Evolutionary conservation across 2,888 invertebrate species (phyloP).

Genomic region (Nesidiocoris tenuis): DNA sequence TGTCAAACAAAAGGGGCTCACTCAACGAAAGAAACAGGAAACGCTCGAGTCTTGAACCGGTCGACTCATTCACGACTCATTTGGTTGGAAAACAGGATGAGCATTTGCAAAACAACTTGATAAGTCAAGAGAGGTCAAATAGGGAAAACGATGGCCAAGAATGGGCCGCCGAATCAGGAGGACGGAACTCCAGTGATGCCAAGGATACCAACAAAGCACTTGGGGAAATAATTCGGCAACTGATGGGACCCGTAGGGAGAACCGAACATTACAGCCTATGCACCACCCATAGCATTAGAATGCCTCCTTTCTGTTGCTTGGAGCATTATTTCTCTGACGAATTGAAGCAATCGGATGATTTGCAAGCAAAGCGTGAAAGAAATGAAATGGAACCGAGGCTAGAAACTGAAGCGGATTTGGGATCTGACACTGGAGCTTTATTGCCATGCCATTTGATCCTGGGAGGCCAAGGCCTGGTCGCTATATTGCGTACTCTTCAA

Average conservation of each 20-base stretch:
- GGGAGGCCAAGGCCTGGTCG: background rate
- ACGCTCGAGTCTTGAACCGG: background rate
- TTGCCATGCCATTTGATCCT: background rate
- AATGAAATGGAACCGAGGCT: background rate
- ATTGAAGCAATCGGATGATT: background rate
- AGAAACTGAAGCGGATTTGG: background rate
- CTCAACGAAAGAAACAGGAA: background rate
- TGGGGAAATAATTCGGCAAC: background rate
- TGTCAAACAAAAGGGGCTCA: background rate
- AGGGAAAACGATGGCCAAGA: background rate
- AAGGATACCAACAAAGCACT: background rate
- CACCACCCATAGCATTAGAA: background rate
- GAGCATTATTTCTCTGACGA: background rate
- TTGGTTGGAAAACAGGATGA: no score
- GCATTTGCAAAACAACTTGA: no score
- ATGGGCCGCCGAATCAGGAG: background rate
- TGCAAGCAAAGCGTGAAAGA: background rate
- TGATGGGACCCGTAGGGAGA: background rate
- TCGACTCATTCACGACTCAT: background rate
- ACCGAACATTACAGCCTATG: slow-evolving; percentile 1
- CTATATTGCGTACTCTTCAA: slow-evolving; percentile 1
- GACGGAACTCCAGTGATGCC: background rate
- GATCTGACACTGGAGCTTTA: background rate
- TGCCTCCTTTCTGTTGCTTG: slow-evolving; percentile 13
- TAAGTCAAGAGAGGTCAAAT: no score